Evolutionary conservation across 2,797 vertebrate species (phyloP).

Genomic region (Menidia menidia): DNA sequence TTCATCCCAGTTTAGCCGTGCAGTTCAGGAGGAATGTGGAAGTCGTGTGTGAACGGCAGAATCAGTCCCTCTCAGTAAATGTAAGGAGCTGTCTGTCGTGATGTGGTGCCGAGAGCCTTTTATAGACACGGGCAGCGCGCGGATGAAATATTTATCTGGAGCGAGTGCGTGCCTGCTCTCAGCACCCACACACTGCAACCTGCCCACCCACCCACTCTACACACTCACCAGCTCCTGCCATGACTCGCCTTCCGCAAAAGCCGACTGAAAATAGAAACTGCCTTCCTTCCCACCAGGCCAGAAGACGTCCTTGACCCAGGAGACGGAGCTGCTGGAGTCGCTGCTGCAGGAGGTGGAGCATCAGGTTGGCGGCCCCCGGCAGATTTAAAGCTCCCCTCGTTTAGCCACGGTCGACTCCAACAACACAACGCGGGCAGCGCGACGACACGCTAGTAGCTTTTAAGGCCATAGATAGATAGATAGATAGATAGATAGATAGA

Average conservation of each 20-base stretch:
- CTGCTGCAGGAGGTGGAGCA: slow-evolving; percentile 98
- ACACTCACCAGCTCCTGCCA: slow-evolving; percentile 49
- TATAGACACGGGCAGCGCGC: slow-evolving; percentile 42
- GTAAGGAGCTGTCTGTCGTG: not conserved
- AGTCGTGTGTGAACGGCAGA: too few species aligned
- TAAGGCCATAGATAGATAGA: too few species aligned
- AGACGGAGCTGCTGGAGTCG: slow-evolving; percentile 97
- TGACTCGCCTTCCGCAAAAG: slow-evolving; percentile 38
- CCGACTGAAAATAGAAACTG: slow-evolving; percentile 65
- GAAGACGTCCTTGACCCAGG: slow-evolving; percentile 98
- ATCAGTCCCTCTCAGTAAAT: not conserved
- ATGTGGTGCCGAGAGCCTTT: slow-evolving; percentile 32
- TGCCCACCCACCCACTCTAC: slow-evolving; percentile 32
- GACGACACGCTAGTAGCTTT: too few species aligned
- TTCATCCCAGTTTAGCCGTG: too few species aligned
- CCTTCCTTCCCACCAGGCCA: slow-evolving; percentile 86
- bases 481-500: too few species aligned
- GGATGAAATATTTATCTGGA: slow-evolving; percentile 64
- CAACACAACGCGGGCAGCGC: too few species aligned
- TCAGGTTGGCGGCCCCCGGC: slow-evolving; percentile 85
- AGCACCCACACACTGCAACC: slow-evolving; percentile 30
- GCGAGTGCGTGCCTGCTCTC: slow-evolving; percentile 48
- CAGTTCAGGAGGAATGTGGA: too few species aligned
- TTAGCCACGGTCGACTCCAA: not conserved
- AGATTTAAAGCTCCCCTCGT: slow-evolving; percentile 12